Base-by-base conservation (phyloP, 2,113 vertebrate genomes). In the Takifugu flavidus region DNA sequence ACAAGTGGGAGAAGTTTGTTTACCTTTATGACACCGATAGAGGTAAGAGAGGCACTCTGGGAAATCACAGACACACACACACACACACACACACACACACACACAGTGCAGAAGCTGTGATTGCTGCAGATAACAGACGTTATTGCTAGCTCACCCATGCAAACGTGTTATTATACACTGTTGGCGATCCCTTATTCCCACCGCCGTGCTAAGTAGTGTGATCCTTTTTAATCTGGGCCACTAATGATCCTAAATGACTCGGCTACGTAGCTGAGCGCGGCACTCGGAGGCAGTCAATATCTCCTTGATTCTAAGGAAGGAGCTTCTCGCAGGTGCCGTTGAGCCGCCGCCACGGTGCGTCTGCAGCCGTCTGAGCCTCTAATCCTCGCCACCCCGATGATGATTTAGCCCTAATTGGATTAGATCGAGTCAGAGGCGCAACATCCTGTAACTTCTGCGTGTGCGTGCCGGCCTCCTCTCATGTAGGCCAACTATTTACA, bases 1-100 rank as follows among this genome's bases (percentile, higher is more conserved):
- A 98, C 77, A 96, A 96, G 75, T 98, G 96, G 96, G 94, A 97
- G 78, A 96, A 91, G 83, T 98, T 99, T 73, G 96, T 99, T 78
- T 99, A 98, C 80, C 94, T 99, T 26, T 99, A 98, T 4, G 96
- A 99, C 85, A 98, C 97, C 6, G 95, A 99, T 68, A 91, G 97
- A 93, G 97, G 97, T 98, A 90, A 93, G 93, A 64, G 62, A 0
- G 2, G 3, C 46, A 6, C 6, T 45, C 27, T 57, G 62, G 44
- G 52, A 43, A 47, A 39, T 49, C 25, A 31, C 27, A 51, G 13
- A 42, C 28, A 53, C 58, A 31, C 26, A 12, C 31, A 42, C 34
- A 59, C 69, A 47, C 67, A 42, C 60, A 50, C 13, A 52, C 34
- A 61, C 60, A 28, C 27, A 13, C 29, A 34, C 31, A 57, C 67